Evolutionary conservation across 35 echinoderm and acorn worm species (phyloP), one percentile per base, ranked within the genome.

Genomic region (Eucidaris tribuloides): DNA sequence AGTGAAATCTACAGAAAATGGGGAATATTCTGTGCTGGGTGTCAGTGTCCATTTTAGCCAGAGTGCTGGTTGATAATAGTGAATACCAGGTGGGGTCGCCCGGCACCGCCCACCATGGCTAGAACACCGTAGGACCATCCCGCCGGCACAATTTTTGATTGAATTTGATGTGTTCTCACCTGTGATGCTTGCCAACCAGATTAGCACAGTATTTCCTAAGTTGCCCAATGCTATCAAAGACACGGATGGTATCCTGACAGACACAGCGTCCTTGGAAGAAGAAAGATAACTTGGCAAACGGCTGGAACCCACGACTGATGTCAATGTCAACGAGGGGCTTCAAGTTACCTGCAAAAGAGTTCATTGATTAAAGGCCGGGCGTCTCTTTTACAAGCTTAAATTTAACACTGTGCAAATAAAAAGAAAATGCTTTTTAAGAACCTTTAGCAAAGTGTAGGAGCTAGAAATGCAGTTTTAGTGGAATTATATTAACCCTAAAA

Each of bases 201-300:
- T 54, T 46, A 15, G 81, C 35, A 65, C 92, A 90, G 32, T 79
- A 71, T 5, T 65, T 70, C 65, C 88, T 92, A 50, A 97, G 86
- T 18, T 86, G 81, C 20, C 82, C 82, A 24, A 97, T 82, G 3
- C 82, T 52, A 50, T 97, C 72, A 18, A 81, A 43, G 3, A 92
- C 55, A 28, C 79, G 58, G 13, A 97, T 84, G 22, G 20, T 62
- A 1, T 49, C 82, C 74, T 99, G 77, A 19, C 90, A 68, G 49
- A 96, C 84, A 27, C 85, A 86, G 29, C 83, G 58, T 5, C 91
- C 96, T 45, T 76, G 48, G 48, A 80, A 93, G 18, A 99, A 39
- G 25, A 99, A 93, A 0, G 86, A 90, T 15, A 99, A 76, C 28
- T 31, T 27, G 2, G 91, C 90, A 81, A 74, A 86, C 50, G 85